Base-by-base conservation (phyloP, 2,888 invertebrate genomes). In the Lissonota sp. region DNA sequence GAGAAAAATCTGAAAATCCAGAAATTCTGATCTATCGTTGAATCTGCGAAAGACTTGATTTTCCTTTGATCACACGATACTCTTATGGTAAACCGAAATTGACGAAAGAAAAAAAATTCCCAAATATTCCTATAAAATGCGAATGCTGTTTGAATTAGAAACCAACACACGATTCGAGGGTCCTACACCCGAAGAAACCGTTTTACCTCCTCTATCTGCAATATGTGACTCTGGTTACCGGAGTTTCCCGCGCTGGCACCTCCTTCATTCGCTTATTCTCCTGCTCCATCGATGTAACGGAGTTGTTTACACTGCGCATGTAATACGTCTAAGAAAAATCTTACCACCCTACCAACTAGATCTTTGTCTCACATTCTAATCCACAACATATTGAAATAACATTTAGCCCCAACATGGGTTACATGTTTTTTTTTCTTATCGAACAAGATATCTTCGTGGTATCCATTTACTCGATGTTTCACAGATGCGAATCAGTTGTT, bases 251-350 rank as follows among this genome's bases (percentile, higher is more conserved):
- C 91, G 90, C 88, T 87, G 84, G 80, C 79, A 90, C 90, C 92
- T 92, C 91, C 83, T 91, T 67, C 74, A 44, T 62, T n/a, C 76
- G 84, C 84, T 89, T 92, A 88, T 85, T 89, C 89, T 87, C 92
- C 92, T 91, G 90, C 85, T 92, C 89, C 83, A 79, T 86, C 87
- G 91, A 90, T 92, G 92, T 92, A 92, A 92, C 91, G 90, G 92
- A 92, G 92, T 92, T 92, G 92, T 92, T 92, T 92, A 92, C 92
- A 92, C 91, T 92, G 92, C 92, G 92, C 92, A 92, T 92, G 92
- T 92, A 92, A 92, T 88, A 88, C 91, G 87, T 86, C 87, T 84
- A 79, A 80, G 84, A 85, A 44, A 70, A 46, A 74, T 70, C 26
- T 66, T 42, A 75, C 67, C 64, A 6, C 62, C 6, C 57, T 62